phyloP scores from a whole-genome alignment of 2,113 vertebrate genomes.

The Thymallus thymallus region DNA sequence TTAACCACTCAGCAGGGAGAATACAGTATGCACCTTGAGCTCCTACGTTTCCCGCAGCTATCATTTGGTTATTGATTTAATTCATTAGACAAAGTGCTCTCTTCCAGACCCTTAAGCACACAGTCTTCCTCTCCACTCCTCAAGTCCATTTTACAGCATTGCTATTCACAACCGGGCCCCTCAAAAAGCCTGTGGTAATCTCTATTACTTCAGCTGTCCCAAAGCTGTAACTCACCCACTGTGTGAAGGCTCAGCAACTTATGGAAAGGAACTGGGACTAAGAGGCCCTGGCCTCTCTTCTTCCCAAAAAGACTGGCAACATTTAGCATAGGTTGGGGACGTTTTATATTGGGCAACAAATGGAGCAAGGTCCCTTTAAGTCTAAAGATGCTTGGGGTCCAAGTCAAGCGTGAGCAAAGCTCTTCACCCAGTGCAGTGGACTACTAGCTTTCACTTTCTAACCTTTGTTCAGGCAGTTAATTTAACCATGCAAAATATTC shows the following conservation, averaged over 20 bases:
- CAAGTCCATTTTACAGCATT: not conserved
- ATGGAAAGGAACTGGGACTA: not conserved
- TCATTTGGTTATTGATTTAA: constrained; percentile 37
- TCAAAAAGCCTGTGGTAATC: constrained; percentile 13
- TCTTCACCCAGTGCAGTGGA: no score
- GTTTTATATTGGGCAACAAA: constrained; percentile 1
- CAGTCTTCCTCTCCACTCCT: not conserved
- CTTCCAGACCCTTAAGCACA: constrained; percentile 9
- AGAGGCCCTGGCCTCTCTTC: no score
- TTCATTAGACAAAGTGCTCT: constrained; percentile 41
- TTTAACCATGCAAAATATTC: no score
- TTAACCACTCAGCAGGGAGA: not conserved
- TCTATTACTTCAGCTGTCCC: constrained; percentile 17
- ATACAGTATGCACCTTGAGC: not conserved
- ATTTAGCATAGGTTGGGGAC: not conserved
- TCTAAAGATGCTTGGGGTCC: no score
- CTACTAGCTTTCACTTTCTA: not conserved
- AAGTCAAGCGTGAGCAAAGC: no score
- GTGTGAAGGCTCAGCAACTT: no score
- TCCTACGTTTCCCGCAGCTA: constrained; percentile 9
- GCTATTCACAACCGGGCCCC: not conserved
- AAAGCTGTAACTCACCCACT: not conserved
- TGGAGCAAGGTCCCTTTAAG: not conserved
- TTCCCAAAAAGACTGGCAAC: not conserved
- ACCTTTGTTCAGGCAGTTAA: not conserved